Percentiles rank a stretch among this genome's conserved stretches.
phyloP scores from a whole-genome alignment of 2,888 invertebrate species.

The Pristionchus exspectatus region DNA sequence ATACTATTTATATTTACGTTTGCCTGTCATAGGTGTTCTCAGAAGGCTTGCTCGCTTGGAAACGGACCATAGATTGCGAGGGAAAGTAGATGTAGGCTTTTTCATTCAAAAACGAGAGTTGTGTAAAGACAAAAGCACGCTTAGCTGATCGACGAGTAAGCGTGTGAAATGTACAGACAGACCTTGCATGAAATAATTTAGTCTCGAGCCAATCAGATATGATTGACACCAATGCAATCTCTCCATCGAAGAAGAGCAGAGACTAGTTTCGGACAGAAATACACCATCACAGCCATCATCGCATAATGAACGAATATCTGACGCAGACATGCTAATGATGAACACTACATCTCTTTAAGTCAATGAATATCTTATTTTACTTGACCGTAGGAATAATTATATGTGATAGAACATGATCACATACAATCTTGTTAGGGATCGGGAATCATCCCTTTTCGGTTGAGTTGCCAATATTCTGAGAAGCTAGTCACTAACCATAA shows the following conservation, averaged over 20 bases:
- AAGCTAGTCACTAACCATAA: neutral
- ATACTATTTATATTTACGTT: neutral
- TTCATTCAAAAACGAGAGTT: too few species aligned
- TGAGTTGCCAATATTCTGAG: neutral
- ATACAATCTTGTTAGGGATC: neutral
- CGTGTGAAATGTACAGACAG: too few species aligned
- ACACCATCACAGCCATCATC: neutral
- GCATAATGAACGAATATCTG: neutral
- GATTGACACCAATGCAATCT: too few species aligned
- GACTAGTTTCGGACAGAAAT: neutral
- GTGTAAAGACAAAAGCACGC: too few species aligned
- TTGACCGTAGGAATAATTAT: neutral
- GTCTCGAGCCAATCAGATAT: too few species aligned
- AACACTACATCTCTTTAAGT: neutral
- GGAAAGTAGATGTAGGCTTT: neutral
- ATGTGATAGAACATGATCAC: too few species aligned
- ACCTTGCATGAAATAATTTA: too few species aligned
- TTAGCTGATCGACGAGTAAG: too few species aligned
- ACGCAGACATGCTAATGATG: conserved; percentile 4
- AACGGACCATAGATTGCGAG: neutral
- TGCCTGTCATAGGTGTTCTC: neutral
- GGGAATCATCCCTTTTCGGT: neutral
- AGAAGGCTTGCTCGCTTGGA: too few species aligned
- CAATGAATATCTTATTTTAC: too few species aligned
- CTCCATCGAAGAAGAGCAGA: neutral